Base-by-base conservation (phyloP, 2,888 invertebrate species). In the Athripsodes cinereus region DNA sequence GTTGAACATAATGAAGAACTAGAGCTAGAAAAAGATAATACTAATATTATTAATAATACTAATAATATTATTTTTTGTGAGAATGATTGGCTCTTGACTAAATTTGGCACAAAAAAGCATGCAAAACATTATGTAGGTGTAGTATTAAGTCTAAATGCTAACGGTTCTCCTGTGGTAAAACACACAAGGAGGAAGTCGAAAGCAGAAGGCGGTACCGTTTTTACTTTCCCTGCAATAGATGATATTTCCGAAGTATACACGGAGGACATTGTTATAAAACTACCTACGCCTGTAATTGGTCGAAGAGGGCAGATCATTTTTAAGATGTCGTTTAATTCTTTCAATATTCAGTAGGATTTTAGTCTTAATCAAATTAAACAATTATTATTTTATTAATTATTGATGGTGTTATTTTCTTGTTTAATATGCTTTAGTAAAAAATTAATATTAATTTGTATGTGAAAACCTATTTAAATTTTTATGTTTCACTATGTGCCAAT, bases 261-360 rank as follows among this genome's bases (percentile, higher is more conserved):
- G 11, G 59, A 58, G 26, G 58, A 58, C 50, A 49, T 58, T 51
- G 50, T 55, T 26, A 55, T 52, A 48, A 59, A 59, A 55, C 57
- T 53, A 19, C 57, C 55, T 49, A 57, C 20, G 31, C 60, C 53
- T 57, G 47, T 47, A 53, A 59, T 55, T 59, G 52, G 59, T 40
- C 52, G 59, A 59, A 59, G 59, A 59, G 55, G 59, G 34, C 59
- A 56, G 40, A 40, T 59, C 22, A 59, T 46, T 60, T 60, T 60
- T 55, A 60, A 57, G 55, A 60, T 60, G 52, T 52, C 51, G 35
- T 60, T 59, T 60, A 57, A 60, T 53, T 52, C 47, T 55, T 60
- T 60, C 54, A 60, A 60, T 60, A 46, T 46, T 46, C 46, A 13
- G 46, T 46, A 46, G 46, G 46, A 16, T 46, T 40, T n/a, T n/a